phyloP scores from a whole-genome alignment of 2,888 invertebrate species.

The Melinaea marsaeus region DNA sequence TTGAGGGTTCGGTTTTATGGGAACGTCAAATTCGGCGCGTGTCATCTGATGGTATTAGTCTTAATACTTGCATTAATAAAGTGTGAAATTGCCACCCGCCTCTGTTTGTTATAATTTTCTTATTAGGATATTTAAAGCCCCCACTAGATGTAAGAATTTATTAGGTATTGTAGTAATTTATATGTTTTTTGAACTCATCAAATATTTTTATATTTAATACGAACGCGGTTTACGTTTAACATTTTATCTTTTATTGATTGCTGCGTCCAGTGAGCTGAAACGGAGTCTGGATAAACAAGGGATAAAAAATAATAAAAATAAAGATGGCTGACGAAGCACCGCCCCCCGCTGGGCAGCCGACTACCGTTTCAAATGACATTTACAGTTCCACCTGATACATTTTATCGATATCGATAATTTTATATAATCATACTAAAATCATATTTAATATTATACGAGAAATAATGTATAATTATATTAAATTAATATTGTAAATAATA shows the following conservation, averaged over 20 bases:
- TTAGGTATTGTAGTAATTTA: too few species aligned
- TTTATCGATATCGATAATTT: conserved; percentile 41
- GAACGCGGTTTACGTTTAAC: conserved; percentile 64
- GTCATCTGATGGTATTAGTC: conserved; percentile 73
- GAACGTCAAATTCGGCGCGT: conserved; percentile 75
- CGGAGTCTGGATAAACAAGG: conserved; percentile 74
- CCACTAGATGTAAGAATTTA: conserved; percentile 21
- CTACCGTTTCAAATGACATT: conserved; percentile 76
- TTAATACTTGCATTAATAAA: conserved; percentile 78
- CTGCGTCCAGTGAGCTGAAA: conserved; percentile 64
- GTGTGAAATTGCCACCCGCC: conserved; percentile 76
- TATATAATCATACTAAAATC: not conserved
- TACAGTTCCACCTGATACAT: conserved; percentile 39
- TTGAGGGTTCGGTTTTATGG: conserved; percentile 65
- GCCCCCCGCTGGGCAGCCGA: conserved; percentile 67
- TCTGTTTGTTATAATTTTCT: conserved; percentile 72
- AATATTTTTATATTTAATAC: conserved; percentile 58
- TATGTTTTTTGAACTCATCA: not conserved
- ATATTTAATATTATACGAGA: too few species aligned
- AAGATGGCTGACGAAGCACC: conserved; percentile 68
- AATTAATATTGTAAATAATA: too few species aligned
- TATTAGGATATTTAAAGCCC: conserved; percentile 61
- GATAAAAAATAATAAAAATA: conserved; percentile 64
- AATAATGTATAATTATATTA: too few species aligned
- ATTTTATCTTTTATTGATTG: conserved; percentile 75